Percentiles rank a stretch among this genome's conserved stretches.
Conservation (phyloP, 1,140 invertebrate species). For the Wiebesia pumilae region DNA sequence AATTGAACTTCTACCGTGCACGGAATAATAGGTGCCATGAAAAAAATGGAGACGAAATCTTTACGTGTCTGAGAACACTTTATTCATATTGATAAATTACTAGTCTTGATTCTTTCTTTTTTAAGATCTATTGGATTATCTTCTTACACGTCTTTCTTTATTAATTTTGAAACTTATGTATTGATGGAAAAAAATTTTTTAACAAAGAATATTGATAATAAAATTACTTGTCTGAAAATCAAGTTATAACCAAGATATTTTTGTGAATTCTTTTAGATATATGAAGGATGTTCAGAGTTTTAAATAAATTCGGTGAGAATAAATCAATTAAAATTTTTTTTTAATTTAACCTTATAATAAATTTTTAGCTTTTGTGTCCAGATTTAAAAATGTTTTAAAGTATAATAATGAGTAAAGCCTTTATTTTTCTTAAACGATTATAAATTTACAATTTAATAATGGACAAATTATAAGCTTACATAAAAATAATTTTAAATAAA, state of each 20-base stretch:
- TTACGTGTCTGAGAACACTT: slow-evolving; percentile 30
- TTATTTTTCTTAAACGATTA: too few relatives aligned
- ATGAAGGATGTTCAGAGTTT: neutral
- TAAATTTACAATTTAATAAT: too few relatives aligned
- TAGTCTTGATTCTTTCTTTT: slow-evolving; percentile 29
- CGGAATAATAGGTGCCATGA: neutral
- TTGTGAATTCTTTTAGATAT: neutral
- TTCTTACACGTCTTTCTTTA: slow-evolving; percentile 1
- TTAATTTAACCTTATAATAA: too few relatives aligned
- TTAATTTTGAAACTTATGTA: slow-evolving; percentile 34
- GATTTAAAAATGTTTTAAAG: too few relatives aligned
- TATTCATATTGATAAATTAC: slow-evolving; percentile 44
- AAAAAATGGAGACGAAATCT: slow-evolving; percentile 32
- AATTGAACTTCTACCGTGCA: slow-evolving; percentile 15
- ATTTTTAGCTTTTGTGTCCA: too few relatives aligned
- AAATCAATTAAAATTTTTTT: too few relatives aligned
- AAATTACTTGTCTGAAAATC: neutral
- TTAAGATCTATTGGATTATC: slow-evolving; percentile 37
- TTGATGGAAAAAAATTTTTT: neutral
- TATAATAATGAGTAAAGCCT: too few relatives aligned
- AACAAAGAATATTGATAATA: neutral
- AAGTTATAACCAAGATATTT: neutral
- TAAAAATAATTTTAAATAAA: too few relatives aligned
- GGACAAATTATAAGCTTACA: too few relatives aligned
- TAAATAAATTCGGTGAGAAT: neutral